Evolutionary conservation across 2,113 vertebrate genomes (phyloP).

Genomic region (Aramus guarauna): DNA sequence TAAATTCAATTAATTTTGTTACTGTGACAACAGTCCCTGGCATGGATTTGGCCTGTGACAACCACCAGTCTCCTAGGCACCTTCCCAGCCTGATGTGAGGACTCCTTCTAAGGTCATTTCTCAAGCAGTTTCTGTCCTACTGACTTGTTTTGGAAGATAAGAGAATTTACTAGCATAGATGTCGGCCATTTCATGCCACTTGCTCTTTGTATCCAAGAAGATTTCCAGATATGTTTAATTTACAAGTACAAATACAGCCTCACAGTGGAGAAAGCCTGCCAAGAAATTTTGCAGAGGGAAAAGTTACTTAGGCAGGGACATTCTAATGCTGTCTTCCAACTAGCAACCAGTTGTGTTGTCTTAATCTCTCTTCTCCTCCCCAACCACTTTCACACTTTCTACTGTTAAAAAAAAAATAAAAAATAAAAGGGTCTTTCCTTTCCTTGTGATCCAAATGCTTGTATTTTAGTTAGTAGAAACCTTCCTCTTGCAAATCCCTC

Average conservation of each 20-base stretch:
- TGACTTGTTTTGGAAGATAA: slow-evolving; percentile 30
- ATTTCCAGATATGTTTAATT: slow-evolving; percentile 28
- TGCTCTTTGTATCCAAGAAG: not conserved
- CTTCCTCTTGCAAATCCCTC: not conserved
- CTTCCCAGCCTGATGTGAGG: not conserved
- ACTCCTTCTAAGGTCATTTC: slow-evolving; percentile 5
- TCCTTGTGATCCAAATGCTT: not conserved
- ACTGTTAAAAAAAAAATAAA: not conserved
- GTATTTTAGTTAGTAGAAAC: not conserved
- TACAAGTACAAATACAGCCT: slow-evolving; percentile 22
- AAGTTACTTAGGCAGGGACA: not conserved
- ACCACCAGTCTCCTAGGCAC: not conserved
- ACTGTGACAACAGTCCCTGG: not conserved
- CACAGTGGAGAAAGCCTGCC: not conserved
- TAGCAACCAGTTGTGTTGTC: not conserved
- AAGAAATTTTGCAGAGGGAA: not conserved
- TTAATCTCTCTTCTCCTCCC: not conserved
- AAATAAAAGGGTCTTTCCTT: not conserved
- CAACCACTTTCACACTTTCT: not conserved
- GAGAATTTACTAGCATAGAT: not conserved
- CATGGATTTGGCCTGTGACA: not conserved
- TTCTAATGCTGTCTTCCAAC: not conserved
- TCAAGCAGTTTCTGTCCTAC: not conserved
- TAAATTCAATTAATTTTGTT: not conserved
- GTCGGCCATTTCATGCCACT: not conserved